Conservation (phyloP, 2,113 vertebrate species). For the Oncorhynchus keta region DNA sequence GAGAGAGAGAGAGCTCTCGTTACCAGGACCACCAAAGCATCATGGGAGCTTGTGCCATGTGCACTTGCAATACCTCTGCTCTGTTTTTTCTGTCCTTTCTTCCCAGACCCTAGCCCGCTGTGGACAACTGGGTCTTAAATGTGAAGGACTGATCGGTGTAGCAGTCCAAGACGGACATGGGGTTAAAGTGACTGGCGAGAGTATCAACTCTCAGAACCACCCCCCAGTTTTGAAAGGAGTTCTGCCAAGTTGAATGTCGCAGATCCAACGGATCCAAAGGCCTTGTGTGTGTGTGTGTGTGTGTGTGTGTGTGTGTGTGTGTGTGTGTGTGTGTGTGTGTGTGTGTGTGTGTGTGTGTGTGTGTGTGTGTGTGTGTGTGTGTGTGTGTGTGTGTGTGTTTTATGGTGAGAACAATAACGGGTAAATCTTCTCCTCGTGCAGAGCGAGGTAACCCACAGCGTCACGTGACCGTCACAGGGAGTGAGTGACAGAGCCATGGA, state of each 20-base stretch:
- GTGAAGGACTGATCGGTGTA: slow-evolving; percentile 13
- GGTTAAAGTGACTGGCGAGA: slow-evolving; percentile 21
- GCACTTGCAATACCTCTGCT: slow-evolving; percentile 18
- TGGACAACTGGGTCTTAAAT: no score
- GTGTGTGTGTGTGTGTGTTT: background rate
- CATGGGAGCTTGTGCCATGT: no score
- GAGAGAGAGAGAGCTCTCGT: slow-evolving; percentile 17
- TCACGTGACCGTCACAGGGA: slow-evolving; percentile 36
- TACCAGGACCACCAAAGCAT: no score
- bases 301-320: slow-evolving; percentile 9
- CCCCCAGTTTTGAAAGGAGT: slow-evolving; percentile 18
- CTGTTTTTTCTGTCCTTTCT: slow-evolving; percentile 6
- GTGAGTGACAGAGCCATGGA: slow-evolving; percentile 60
- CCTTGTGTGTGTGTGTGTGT: slow-evolving; percentile 1
- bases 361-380: slow-evolving; percentile 9
- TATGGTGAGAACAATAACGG: background rate
- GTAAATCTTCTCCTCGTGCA: background rate
- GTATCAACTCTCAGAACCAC: slow-evolving; percentile 17
- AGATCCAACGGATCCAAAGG: slow-evolving; percentile 24
- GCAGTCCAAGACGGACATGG: slow-evolving; percentile 12
- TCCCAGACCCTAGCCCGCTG: slow-evolving; percentile 5
- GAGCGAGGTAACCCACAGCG: slow-evolving; percentile 1
- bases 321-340: background rate
- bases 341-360: background rate
- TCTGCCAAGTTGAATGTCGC: slow-evolving; percentile 35